Evolutionary conservation across 2,797 vertebrate species (phyloP), one percentile per base, ranked within the genome.

Genomic region (Acestrorhynchus altus): DNA sequence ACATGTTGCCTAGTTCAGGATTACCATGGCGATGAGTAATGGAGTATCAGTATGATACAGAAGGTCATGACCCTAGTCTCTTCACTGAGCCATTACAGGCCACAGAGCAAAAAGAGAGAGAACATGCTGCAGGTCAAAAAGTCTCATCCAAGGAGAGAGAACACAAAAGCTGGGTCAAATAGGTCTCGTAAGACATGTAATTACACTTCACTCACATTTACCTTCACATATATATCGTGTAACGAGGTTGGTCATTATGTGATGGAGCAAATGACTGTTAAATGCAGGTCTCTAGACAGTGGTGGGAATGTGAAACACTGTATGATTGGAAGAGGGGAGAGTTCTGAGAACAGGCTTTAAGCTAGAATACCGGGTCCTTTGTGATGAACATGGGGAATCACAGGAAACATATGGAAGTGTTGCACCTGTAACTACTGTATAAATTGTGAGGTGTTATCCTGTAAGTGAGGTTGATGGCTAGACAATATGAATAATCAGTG

Each of bases 121-220:
- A 56, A 52, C 64, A 66, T 26, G 65, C 71, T 56, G 24, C 26
- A 39, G 76, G 76, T 72, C 76, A 72, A 20, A 39, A 72, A 66
- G 76, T 26, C 68, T 18, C 28, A 0, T 40, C 60, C 26, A 40
- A n/a, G 16, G 69, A 66, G 76, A 51, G 49, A 77, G 59, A 56
- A 66, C 59, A 72, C 28, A 51, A 49, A 28, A 66, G 44, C 47
- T 47, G 9, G 59, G 68, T 64, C 76, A 26, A 22, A 46, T 57
- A 72, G 76, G 68, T 78, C 60, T 18, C 52, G 51, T 72, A 72
- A 63, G 57, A 46, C 69, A 47, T 56, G 68, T 64, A 78, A 78
- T 78, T 65, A 78, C 22, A 31, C 60, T 65, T 65, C 59, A 64
- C 92, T 92, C 90, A 92, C 92, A 91, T 90, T 81, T 65, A 68